A percentile compares a stretch with the other conserved stretches of the same genome.
Conservation (phyloP, 2,888 invertebrate genomes). For the Rhimphoctona megacephalus region DNA sequence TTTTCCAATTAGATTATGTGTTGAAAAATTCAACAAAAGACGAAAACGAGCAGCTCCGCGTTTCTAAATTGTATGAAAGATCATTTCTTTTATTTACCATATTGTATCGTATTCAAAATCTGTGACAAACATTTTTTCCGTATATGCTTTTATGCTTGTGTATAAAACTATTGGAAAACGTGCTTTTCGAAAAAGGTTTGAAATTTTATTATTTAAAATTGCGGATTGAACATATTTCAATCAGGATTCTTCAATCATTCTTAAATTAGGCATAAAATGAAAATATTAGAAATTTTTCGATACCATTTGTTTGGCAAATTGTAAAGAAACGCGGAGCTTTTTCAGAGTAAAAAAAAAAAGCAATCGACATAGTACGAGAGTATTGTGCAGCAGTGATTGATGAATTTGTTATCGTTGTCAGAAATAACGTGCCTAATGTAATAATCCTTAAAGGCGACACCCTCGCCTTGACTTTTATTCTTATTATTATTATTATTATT, state of each 20-base stretch:
- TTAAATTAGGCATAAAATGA: background rate
- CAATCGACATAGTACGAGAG: constrained; percentile 42
- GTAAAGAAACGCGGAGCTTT: constrained; percentile 1
- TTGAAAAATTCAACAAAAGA: background rate
- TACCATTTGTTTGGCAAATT: background rate
- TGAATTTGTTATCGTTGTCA: constrained; percentile 59
- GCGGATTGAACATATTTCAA: background rate
- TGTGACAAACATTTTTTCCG: no score
- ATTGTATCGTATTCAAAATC: background rate
- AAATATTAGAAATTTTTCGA: background rate
- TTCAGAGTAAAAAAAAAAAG: constrained; percentile 17
- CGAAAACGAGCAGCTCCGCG: background rate
- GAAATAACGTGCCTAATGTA: constrained; percentile 64
- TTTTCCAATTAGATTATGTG: constrained; percentile 34
- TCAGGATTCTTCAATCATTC: no score
- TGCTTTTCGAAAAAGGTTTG: background rate
- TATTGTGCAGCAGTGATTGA: constrained; percentile 65
- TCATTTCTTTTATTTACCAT: background rate
- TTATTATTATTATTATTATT: constrained; percentile 37
- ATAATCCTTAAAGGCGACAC: constrained; percentile 41
- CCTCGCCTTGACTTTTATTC: background rate
- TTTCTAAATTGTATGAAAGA: background rate
- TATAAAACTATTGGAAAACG: background rate
- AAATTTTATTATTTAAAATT: background rate
- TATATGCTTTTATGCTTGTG: background rate